These are phyloP conservation scores for Alcedo atthis DNA, from an alignment of 2,797 vertebrate genomes.

Conservation along the genomic window DNA sequence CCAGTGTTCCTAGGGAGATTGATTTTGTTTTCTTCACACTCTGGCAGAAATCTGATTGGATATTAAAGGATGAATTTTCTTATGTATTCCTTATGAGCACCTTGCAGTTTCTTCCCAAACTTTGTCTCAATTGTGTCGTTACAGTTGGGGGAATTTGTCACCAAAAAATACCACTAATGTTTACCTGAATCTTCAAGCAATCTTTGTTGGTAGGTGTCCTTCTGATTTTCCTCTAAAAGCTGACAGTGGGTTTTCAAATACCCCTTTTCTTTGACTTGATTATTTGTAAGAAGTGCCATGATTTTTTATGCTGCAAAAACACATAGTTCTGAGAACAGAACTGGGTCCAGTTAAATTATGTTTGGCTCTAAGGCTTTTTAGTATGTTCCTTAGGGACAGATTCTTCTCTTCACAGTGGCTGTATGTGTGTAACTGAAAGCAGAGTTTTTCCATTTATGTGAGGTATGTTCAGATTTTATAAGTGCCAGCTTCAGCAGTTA, in stretches of 20 bases:
- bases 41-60: background rate
- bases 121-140: background rate
- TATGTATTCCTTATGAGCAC: background rate
- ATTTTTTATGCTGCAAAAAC: background rate
- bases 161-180: background rate
- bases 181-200: background rate
- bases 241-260: background rate
- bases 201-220: background rate
- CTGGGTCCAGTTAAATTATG: background rate
- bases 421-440: background rate
- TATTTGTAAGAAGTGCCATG: background rate
- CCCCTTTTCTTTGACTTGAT: background rate
- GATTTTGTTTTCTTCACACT: background rate
- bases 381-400: background rate
- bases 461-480: background rate
- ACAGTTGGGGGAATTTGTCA: background rate
- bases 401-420: background rate
- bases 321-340: background rate
- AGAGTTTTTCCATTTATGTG: background rate
- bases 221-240: background rate
- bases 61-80: background rate
- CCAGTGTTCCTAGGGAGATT: background rate
- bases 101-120: background rate
- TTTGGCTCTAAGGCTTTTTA: background rate
- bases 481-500: background rate